A percentile compares a stretch with the other conserved stretches of the same genome.
Evolutionary conservation across 2,113 vertebrate species (phyloP).

Genomic region (Cygnus buccinator): DNA sequence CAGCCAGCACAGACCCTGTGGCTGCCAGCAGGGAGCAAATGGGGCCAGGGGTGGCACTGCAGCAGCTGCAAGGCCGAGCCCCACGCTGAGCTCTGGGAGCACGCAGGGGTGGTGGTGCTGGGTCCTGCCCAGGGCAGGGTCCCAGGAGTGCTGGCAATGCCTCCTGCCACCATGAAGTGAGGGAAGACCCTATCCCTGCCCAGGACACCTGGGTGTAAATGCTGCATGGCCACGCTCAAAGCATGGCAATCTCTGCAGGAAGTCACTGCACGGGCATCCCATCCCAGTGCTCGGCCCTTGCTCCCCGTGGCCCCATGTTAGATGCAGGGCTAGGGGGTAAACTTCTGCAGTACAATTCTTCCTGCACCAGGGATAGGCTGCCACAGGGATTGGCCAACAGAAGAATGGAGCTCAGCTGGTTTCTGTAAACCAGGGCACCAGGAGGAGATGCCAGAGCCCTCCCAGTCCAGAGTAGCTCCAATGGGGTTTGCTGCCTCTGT

Average conservation of each 20-base stretch:
- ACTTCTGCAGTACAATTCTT: not conserved
- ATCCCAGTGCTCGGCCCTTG: fast-evolving
- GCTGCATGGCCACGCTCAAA: not conserved
- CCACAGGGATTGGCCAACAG: too few species aligned
- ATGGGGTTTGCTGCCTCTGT: not conserved
- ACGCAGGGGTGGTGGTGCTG: fast-evolving
- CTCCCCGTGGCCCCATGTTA: not conserved
- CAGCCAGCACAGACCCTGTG: too few species aligned
- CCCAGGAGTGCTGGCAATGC: not conserved
- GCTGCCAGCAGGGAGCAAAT: not conserved
- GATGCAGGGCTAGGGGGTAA: not conserved
- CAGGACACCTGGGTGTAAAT: not conserved
- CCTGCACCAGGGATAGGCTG: not conserved
- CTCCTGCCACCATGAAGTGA: not conserved
- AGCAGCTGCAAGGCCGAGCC: not conserved
- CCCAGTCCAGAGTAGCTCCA: not conserved
- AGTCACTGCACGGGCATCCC: fast-evolving
- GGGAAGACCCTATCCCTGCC: not conserved
- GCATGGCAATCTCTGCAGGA: not conserved
- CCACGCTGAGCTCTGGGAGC: fast-evolving
- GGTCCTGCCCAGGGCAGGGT: not conserved
- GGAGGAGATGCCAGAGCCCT: not conserved
- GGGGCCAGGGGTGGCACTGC: not conserved
- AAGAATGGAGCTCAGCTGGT: too few species aligned
- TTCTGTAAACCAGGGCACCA: too few species aligned